Percentiles rank a stretch among this genome's conserved stretches.
Conservation (phyloP, 2,888 invertebrate genomes). For the Plagodis dolabraria region DNA sequence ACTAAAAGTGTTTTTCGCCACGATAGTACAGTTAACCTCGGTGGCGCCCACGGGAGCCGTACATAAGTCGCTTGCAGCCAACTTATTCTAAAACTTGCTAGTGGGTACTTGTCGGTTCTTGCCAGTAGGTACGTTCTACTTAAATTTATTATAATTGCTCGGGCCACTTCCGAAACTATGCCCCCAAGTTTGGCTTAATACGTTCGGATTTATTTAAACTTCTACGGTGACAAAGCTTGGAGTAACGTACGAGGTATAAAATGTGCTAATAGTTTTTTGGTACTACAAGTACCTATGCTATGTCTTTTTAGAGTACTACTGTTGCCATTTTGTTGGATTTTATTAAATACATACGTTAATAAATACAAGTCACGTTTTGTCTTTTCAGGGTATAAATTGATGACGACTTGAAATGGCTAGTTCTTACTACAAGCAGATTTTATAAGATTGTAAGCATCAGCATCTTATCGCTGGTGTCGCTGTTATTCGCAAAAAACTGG, state of each 20-base stretch:
- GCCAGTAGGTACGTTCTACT: constrained; percentile 40
- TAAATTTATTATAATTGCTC: constrained; percentile 65
- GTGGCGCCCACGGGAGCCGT: constrained; percentile 52
- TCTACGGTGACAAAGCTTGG: constrained; percentile 9
- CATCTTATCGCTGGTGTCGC: too few species aligned
- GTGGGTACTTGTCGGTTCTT: not conserved
- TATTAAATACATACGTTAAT: too few species aligned
- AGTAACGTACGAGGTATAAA: constrained; percentile 21
- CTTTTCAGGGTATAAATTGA: too few species aligned
- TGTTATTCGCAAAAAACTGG: too few species aligned
- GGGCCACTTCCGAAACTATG: constrained; percentile 39
- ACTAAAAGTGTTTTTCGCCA: constrained; percentile 1
- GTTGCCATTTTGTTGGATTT: too few species aligned
- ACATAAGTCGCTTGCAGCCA: constrained; percentile 53
- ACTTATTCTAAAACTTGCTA: constrained; percentile 53
- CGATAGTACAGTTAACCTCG: constrained; percentile 42
- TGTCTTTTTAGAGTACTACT: too few species aligned
- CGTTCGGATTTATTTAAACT: constrained; percentile 30
- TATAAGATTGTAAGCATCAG: too few species aligned
- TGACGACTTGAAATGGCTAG: too few species aligned
- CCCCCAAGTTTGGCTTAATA: constrained; percentile 29
- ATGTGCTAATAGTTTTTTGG: constrained; percentile 2
- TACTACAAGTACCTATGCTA: not conserved
- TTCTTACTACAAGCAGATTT: too few species aligned
- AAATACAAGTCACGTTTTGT: too few species aligned